Base-by-base conservation (phyloP, 2,113 vertebrate species). In the Scophthalmus maximus region DNA sequence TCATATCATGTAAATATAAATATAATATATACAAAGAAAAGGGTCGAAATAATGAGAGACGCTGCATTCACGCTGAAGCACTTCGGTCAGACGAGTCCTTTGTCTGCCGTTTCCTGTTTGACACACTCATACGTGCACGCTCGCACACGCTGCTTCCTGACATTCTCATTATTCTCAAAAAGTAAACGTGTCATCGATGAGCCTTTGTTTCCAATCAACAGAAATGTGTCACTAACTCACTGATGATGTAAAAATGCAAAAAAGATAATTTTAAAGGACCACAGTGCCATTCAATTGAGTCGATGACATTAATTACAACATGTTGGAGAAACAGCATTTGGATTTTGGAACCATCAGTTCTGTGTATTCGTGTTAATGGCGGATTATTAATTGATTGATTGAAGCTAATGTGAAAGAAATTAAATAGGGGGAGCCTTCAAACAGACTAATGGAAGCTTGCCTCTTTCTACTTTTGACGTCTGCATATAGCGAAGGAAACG, bases 101-200 rank as follows among this genome's bases (percentile, higher is more conserved):
- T 77, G 73, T 83, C 49, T 74, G 53, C 27, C 0, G 34, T 62
- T 91, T 90, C 83, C 86, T 81, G 75, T 83, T 46, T 51, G 56
- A 64, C 64, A 32, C 51, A 9, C 56, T 22, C 18, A 32, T 7
- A 3, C 51, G 15, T 20, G 27, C 32, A 9, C 7, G 18, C 60
- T 30, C 44, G 36, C 30, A 50, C 25, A 73, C 6, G 11, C n/a
- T 2, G 3, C 30, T 52, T 36, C 62, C 60, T 79, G 82, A 72
- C 84, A 80, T 58, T 79, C 58, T 81, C 65, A 23, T 82, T 78
- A 56, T 84, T 58, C 47, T 32, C 20, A 1, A 23, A 78, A 76
- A 74, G 56, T 40, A 36, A 49, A 47, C 0, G 49, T 76, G 82
- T 85, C 81, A 88, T 71, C 77, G 76, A 78, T 34, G 53, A 86